These are phyloP conservation scores for Ceratoteleas bidentatus DNA, from an alignment of 1,140 invertebrate genomes.

Conservation along the genomic window DNA sequence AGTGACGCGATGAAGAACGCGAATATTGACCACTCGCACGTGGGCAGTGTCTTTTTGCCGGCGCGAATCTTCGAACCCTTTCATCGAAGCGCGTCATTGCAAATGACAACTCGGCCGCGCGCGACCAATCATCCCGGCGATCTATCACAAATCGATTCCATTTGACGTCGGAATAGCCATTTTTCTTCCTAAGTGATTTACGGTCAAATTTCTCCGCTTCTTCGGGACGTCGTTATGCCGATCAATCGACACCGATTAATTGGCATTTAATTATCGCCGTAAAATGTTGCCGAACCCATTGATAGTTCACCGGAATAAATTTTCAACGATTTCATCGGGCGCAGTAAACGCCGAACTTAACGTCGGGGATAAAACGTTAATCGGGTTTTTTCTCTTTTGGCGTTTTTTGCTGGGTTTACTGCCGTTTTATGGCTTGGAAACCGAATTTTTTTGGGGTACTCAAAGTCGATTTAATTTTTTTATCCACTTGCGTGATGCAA, in stretches of 20 bases:
- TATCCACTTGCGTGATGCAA: too few species aligned
- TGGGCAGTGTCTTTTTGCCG: constrained; percentile 23
- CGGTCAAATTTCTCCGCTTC: neutral
- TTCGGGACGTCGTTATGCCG: neutral
- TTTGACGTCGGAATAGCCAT: constrained; percentile 53
- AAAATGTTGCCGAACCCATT: too few species aligned
- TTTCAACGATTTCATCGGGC: neutral
- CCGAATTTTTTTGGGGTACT: neutral
- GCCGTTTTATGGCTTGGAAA: constrained; percentile 28
- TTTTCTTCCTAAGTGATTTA: constrained; percentile 7
- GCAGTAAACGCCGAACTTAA: constrained; percentile 15
- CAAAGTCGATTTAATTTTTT: too few species aligned
- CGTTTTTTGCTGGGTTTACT: constrained; percentile 10
- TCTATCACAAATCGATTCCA: constrained; percentile 66
- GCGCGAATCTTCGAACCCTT: constrained; percentile 51
- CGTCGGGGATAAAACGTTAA: constrained; percentile 22
- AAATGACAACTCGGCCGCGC: constrained; percentile 69
- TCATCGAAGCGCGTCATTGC: constrained; percentile 72
- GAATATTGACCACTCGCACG: constrained; percentile 9
- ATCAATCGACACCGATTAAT: constrained; percentile 4
- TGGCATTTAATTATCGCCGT: neutral
- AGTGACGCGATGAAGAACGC: neutral
- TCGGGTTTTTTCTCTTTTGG: too few species aligned
- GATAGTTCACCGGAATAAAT: constrained; percentile 26
- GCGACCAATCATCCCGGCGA: constrained; percentile 46